Percentiles rank a stretch among this genome's conserved stretches.
Evolutionary conservation across 1,140 invertebrate species (phyloP).

Genomic region (Episyrphus balteatus): DNA sequence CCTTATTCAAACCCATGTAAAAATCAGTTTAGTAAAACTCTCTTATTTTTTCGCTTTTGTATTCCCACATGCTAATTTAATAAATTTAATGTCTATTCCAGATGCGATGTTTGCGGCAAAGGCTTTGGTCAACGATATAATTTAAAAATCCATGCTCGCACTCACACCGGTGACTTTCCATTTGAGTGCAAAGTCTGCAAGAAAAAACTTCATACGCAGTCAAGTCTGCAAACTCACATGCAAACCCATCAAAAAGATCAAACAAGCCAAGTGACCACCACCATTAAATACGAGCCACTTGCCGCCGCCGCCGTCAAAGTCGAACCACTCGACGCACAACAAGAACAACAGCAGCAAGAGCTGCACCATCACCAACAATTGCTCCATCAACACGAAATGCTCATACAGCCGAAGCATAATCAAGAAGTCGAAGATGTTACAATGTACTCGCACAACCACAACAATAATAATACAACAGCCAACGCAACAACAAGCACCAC

Average conservation of each 20-base stretch:
- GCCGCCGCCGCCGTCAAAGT: neutral
- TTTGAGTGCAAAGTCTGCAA: conserved; percentile 54
- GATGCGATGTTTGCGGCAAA: conserved; percentile 41
- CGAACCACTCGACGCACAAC: neutral
- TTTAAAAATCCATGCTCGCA: conserved; percentile 44
- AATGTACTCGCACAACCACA: neutral
- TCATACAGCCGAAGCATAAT: too few species aligned
- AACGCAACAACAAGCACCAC: conserved; percentile 6
- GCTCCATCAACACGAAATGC: neutral
- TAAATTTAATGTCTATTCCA: conserved; percentile 7
- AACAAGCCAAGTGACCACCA: conserved; percentile 8
- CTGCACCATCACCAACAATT: conserved; percentile 2
- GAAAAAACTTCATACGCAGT: conserved; percentile 33
- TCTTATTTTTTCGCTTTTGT: too few species aligned
- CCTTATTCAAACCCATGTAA: too few species aligned
- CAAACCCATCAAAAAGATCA: conserved; percentile 34
- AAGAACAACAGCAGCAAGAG: neutral
- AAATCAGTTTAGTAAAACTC: too few species aligned
- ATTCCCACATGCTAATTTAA: neutral
- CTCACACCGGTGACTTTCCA: conserved; percentile 57
- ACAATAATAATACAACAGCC: conserved; percentile 1
- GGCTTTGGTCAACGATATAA: conserved; percentile 43
- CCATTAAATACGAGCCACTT: conserved; percentile 5
- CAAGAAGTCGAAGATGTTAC: too few species aligned
- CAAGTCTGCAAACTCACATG: conserved; percentile 34